Base-by-base conservation (phyloP, 2,113 vertebrate genomes). In the Nyctereutes procyonoides region DNA sequence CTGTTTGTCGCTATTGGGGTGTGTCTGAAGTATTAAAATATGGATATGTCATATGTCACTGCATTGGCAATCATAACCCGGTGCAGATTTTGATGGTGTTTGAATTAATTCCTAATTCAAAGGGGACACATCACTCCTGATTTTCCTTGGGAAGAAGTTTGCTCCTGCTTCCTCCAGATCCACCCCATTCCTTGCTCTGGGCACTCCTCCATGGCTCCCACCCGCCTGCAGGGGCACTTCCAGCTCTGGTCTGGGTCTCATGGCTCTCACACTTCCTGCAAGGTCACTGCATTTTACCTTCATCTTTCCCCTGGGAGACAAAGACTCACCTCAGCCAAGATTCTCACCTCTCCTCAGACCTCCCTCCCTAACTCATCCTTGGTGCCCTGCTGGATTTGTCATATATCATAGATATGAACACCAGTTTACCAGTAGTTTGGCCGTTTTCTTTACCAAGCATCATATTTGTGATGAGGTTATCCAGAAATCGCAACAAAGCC, bases 51-150 rank as follows among this genome's bases (percentile, higher is more conserved):
- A 8, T 30, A 77, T 26, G 43, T 73, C 9, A 60, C 35, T 32
- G 28, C 58, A 10, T 22, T 55, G 53, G 65, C 20, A 26, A 81
- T 32, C 13, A 28, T 55, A 82, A 96, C 86, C 22, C 8, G 35
- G 73, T 74, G 65, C 38, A 94, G 26, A n/a, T 95, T 87, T 93
- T 7, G 6, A 58, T 30, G 55, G 77, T 3, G 74, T 94, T 93
- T 82, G 79, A 94, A 56, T 96, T 69, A 93, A 93, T 96, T 93
- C 88, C 88, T 60, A 35, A 76, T 76, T 84, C 80, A 65, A 48
- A 94, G 60, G 32, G 63, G 24, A 76, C 30, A 73, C 65, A 60
- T 32, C 12, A 11, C 35, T 9, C 79, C 43, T 43, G 63, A 86
- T 73, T 81, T 88, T 77, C 65, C 53, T 62, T 53, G 51, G 56